These are phyloP conservation scores for Anas platyrhynchos DNA, from an alignment of 2,113 vertebrate genomes.

Conservation along the genomic window DNA sequence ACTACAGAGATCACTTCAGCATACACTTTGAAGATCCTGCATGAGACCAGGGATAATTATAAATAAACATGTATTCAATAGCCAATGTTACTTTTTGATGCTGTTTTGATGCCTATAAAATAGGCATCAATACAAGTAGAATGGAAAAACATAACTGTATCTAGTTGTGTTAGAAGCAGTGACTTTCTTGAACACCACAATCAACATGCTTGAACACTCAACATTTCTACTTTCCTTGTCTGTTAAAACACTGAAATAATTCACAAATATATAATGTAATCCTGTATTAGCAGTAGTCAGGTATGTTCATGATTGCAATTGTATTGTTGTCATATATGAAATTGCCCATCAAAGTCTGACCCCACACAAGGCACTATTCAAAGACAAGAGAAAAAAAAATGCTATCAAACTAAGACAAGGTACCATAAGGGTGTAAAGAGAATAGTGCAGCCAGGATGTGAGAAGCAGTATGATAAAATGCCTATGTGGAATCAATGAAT, in stretches of 20 bases:
- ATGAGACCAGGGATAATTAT: not conserved
- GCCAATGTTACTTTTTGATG: not conserved
- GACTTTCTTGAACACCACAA: not conserved
- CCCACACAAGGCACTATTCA: not conserved
- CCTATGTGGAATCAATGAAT: not conserved
- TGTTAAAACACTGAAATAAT: not conserved
- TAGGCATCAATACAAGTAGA: not conserved
- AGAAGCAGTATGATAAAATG: not conserved
- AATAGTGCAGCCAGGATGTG: not conserved
- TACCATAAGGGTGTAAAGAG: not conserved
- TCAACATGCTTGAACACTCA: not conserved
- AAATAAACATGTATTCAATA: not conserved
- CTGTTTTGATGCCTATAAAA: not conserved
- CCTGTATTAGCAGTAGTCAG: not conserved
- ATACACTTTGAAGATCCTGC: not conserved
- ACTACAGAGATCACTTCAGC: not conserved
- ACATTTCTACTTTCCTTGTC: not conserved
- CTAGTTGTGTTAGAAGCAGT: not conserved
- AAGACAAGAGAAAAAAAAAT: not conserved
- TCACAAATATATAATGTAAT: not conserved
- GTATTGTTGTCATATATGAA: fast-evolving
- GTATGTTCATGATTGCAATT: not conserved
- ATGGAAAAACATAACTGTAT: not conserved
- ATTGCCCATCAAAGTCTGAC: not conserved
- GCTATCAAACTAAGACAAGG: not conserved